Base-by-base conservation (phyloP, 2,797 vertebrate species). In the Macropus fuliginosus region DNA sequence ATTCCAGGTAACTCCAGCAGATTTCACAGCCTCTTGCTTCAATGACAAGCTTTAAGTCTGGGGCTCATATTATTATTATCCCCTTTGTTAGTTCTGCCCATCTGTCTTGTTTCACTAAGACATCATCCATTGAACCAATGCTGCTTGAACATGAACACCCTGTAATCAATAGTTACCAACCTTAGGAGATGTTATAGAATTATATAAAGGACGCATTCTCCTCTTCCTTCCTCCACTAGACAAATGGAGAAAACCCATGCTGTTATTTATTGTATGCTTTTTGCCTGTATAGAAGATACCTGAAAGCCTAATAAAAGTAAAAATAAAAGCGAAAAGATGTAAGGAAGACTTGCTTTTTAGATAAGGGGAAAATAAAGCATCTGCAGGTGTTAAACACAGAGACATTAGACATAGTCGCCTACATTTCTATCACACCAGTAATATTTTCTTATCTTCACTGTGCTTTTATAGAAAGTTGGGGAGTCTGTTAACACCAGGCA, bases 261-360 rank as follows among this genome's bases (percentile, higher is more conserved):
- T 96, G 31, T 54, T 96, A 2, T 94, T 97, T 31, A n/a, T 93
- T 87, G 9, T 93, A 92, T 95, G 96, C 14, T 91, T 81, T 95
- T 90, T 91, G 50, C 55, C 55, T 93, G 95, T 94, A 28, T 93
- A 94, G 93, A 95, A 96, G 94, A 95, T 27, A 90, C 34, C 90
- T 54, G 28, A 55, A 91, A 91, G 54, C 1, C 1, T 1, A 91
- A 54, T 91, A 55, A 91, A 55, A 91, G 29, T 94, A 50, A 95
- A 89, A 95, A 50, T 93, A 91, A 97, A 96, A 91, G 55, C 56
- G 13, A 95, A 93, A 90, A 95, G 1, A 40, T 94, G 95, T 62
- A 92, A 55, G 56, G 29, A 28, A 90, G 21, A 46, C 56, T 94
- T 54, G 34, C 52, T 90, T 94, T 91, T 95, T 90, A 92, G 52